Evolutionary conservation across 2,113 vertebrate genomes (phyloP), one percentile per base, ranked within the genome.

Genomic region (Tupaia chinensis): DNA sequence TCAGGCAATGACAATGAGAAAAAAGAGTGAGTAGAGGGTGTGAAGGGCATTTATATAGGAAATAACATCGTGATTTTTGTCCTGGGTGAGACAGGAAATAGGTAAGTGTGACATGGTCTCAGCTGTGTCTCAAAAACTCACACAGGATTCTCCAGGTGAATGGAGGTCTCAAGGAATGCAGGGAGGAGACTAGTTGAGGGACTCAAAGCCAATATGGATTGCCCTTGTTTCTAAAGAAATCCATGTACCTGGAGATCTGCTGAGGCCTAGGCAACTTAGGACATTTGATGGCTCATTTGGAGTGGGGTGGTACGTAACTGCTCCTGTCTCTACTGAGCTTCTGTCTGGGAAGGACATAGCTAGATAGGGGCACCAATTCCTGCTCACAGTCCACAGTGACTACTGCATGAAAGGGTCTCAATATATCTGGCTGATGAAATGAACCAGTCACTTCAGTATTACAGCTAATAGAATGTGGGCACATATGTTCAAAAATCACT

Each of bases 211-310:
- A 20, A 5, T 23, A 9, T 44, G 8, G 1, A 27, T 15, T 19
- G 1, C 44, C 22, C n/a, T 68, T 6, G 29, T 20, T 87, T 73
- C 74, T 44, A 66, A 80, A 68, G 1, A 88, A 34, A 1, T 44
- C 2, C 22, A 19, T 5, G 0, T 32, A 44, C 8, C 3, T 1
- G 3, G 19, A 20, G 12, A 16, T 1, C 34, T 25, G 8, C 11
- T 54, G 12, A 73, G 23, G 5, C 10, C n/a, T 20, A 44, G 14
- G 17, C 1, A 44, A 29, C 8, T 58, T 6, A 60, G 8, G 29
- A n/a, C 19, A 53, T 34, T 20, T 72, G 27, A 9, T 20, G n/a
- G 29, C 10, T 1, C 0, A 17, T 25, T 29, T 22, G 2, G 1
- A 9, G 14, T 69, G 22, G 1, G 16, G 5, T n/a, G 2, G 10